A percentile compares a stretch with the other conserved stretches of the same genome.
These are phyloP conservation scores for Melikaiella ostensackeni DNA, from an alignment of 2,888 invertebrate genomes.

Conservation along the genomic window DNA sequence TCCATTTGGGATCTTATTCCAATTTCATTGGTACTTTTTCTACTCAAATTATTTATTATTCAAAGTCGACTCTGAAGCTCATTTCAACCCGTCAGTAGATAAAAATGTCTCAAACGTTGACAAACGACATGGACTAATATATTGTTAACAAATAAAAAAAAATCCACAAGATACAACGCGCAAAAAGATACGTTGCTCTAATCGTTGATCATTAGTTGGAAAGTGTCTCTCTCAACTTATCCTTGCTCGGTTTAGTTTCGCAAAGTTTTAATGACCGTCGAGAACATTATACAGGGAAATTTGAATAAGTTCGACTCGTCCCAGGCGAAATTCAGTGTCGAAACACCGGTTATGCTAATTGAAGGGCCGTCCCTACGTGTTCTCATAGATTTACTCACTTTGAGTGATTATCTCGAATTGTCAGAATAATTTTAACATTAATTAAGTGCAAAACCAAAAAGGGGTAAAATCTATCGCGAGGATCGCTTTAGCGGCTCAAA, in stretches of 20 bases:
- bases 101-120: too few relatives aligned
- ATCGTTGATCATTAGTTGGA: slow-evolving; percentile 12
- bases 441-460: not conserved
- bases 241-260: slow-evolving; percentile 28
- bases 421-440: slow-evolving; percentile 29
- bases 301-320: slow-evolving; percentile 33
- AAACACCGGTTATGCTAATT: slow-evolving; percentile 34
- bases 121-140: too few relatives aligned
- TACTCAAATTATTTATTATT: too few relatives aligned
- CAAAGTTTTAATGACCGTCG: slow-evolving; percentile 21
- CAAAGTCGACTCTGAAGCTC: too few relatives aligned
- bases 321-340: slow-evolving; percentile 21
- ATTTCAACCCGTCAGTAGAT: too few relatives aligned
- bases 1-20: too few relatives aligned
- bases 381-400: slow-evolving; percentile 25
- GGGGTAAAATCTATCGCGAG: not conserved
- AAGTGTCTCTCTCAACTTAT: slow-evolving; percentile 1
- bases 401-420: slow-evolving; percentile 25
- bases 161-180: not conserved
- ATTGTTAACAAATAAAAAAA: not conserved
- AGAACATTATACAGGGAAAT: slow-evolving; percentile 34
- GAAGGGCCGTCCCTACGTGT: slow-evolving; percentile 29
- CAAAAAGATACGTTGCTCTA: slow-evolving; percentile 4
- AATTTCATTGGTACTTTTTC: too few relatives aligned
- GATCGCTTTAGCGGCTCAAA: not conserved